phyloP scores from a whole-genome alignment of 2,113 vertebrate genomes.

The Spizaetus ornatus region DNA sequence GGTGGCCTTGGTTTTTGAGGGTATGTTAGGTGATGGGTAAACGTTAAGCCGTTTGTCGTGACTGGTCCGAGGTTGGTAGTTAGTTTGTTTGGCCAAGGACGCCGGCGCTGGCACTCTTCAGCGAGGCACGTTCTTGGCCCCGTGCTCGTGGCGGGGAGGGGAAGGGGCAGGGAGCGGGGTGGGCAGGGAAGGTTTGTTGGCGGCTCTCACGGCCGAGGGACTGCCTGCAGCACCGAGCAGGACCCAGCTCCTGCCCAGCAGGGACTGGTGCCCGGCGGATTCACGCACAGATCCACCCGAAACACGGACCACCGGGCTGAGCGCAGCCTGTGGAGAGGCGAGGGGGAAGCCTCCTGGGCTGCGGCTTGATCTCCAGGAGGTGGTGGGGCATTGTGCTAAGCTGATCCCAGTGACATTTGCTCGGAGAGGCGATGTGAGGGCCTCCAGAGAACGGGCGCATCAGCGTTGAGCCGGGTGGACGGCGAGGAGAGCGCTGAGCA shows the following conservation, averaged over 20 bases:
- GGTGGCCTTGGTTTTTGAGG: slow-evolving; percentile 53
- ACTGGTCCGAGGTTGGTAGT: slow-evolving; percentile 64
- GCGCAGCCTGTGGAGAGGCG: accelerated
- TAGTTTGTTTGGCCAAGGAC: slow-evolving; percentile 59
- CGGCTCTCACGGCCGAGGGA: neutral
- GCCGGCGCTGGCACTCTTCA: neutral
- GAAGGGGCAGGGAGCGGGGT: slow-evolving; percentile 37
- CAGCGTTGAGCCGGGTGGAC: accelerated
- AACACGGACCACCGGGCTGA: accelerated
- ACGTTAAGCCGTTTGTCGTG: slow-evolving; percentile 59
- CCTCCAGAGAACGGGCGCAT: neutral
- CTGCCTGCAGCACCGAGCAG: neutral
- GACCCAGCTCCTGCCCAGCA: neutral
- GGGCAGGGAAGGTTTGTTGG: slow-evolving; percentile 44
- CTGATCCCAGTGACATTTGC: neutral
- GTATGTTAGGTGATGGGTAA: slow-evolving; percentile 61
- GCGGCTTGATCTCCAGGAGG: neutral
- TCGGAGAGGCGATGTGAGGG: neutral
- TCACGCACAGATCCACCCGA: accelerated
- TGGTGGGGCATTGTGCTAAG: neutral
- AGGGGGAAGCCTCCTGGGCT: neutral
- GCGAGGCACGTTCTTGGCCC: slow-evolving; percentile 32
- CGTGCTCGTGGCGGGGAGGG: slow-evolving; percentile 40
- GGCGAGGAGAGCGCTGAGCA: neutral
- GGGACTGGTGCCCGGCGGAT: accelerated